Conservation (phyloP, 92 coral and sea anemone species). For the Metridium senile region DNA sequence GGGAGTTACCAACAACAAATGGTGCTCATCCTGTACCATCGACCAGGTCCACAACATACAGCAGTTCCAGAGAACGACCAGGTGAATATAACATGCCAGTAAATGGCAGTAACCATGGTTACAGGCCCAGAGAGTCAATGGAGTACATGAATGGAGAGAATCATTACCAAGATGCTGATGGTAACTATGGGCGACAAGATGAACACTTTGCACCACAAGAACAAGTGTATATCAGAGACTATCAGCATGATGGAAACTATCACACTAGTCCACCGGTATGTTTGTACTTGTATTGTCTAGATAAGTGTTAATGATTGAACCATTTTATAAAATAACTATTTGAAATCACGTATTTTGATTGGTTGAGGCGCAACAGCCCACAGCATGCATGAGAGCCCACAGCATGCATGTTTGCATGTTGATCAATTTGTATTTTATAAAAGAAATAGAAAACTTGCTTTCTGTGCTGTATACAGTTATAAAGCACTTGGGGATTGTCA, state of each 20-base stretch:
- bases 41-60: slow-evolving; percentile 65
- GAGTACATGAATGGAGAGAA: slow-evolving; percentile 53
- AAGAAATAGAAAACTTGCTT: too few species aligned
- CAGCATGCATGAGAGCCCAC: too few species aligned
- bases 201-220: slow-evolving; percentile 63
- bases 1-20: slow-evolving; percentile 76
- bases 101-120: slow-evolving; percentile 42
- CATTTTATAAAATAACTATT: too few species aligned
- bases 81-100: slow-evolving; percentile 41
- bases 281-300: neutral
- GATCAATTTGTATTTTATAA: too few species aligned
- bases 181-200: slow-evolving; percentile 45
- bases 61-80: slow-evolving; percentile 57
- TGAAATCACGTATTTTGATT: too few species aligned
- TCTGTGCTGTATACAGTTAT: too few species aligned
- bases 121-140: slow-evolving; percentile 37
- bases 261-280: slow-evolving; percentile 90
- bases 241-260: slow-evolving; percentile 81
- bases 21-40: slow-evolving; percentile 59
- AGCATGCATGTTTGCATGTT: too few species aligned
- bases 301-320: neutral
- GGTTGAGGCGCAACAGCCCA: too few species aligned
- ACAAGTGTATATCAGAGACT: slow-evolving; percentile 53
- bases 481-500: too few species aligned
- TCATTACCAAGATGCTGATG: slow-evolving; percentile 33